These are phyloP conservation scores for Eupithecia centaureata DNA, from an alignment of 2,888 invertebrate genomes.

Conservation along the genomic window DNA sequence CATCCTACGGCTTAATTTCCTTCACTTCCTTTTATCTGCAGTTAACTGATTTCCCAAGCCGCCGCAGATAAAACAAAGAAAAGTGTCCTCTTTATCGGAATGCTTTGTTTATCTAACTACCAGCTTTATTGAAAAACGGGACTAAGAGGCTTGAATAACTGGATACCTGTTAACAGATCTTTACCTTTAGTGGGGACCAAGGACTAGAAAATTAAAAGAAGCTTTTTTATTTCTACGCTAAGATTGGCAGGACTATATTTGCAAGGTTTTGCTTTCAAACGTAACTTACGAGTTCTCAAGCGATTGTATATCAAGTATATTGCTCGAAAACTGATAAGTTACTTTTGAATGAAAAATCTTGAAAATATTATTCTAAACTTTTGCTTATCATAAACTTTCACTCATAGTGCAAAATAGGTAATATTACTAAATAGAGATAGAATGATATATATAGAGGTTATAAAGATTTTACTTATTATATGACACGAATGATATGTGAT, in stretches of 20 bases:
- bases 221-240: neutral
- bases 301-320: too few species aligned
- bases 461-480: too few species aligned
- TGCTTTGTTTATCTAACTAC: neutral
- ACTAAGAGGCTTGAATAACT: neutral
- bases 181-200: neutral
- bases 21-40: neutral
- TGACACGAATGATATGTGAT: too few species aligned
- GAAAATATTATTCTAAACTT: too few species aligned
- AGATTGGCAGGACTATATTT: neutral
- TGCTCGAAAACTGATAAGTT: too few species aligned
- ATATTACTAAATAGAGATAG: too few species aligned
- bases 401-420: neutral
- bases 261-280: neutral
- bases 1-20: neutral
- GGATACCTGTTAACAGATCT: neutral
- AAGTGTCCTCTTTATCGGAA: neutral
- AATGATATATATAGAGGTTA: too few species aligned
- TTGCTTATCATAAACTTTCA: neutral
- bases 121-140: neutral
- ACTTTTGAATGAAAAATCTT: too few species aligned
- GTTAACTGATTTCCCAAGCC: constrained; percentile 7
- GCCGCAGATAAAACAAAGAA: constrained; percentile 11
- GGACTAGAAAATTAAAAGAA: neutral
- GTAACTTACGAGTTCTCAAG: too few species aligned